Evolutionary conservation across 1,140 invertebrate species (phyloP), one percentile per base, ranked within the genome.

Genomic region (Micrasema minimum): DNA sequence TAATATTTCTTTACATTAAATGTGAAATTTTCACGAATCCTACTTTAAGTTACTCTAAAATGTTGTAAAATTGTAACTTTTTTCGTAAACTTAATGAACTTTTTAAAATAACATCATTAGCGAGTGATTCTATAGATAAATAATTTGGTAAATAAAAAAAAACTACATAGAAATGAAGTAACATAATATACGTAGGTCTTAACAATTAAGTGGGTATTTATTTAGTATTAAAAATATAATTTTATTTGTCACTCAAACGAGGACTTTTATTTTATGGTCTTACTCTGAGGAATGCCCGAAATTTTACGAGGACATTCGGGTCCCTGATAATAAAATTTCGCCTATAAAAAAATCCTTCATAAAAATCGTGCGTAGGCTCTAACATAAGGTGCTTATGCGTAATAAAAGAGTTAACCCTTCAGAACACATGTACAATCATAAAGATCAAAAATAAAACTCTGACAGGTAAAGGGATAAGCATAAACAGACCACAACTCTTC

Each of bases 381-480:
- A 10, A 37, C 46, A 35, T 51, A 22, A 55, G 65, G 65, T 55
- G 50, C 37, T 38, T n/a, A 31, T 37, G 18, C 37, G 46, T 43
- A 71, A 72, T 75, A 75, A 75, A 71, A 75, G 64, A 69, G 65
- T 69, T 70, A 72, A 75, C 74, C 74, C 70, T 72, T 72, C 35
- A 51, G 43, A 75, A 75, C 74, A 75, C 64, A 75, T 75, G 74
- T 75, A 66, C 51, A 67, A 62, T 72, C 74, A 66, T 75, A 75
- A 75, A 72, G 43, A 26, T 50, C 14, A 26, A 48, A 68, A 71
- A 71, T 68, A 71, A 74, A 41, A 66, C 35, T 18, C 41, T 22
- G 16, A 61, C 72, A 70, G 68, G 72, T 70, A 74, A 43, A 66
- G 41, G 65, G 14, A 20, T 43, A 41, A 18, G 72, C 66, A 74